Base-by-base conservation (phyloP, 2,797 vertebrate genomes). In the Sebastes oblongus region DNA sequence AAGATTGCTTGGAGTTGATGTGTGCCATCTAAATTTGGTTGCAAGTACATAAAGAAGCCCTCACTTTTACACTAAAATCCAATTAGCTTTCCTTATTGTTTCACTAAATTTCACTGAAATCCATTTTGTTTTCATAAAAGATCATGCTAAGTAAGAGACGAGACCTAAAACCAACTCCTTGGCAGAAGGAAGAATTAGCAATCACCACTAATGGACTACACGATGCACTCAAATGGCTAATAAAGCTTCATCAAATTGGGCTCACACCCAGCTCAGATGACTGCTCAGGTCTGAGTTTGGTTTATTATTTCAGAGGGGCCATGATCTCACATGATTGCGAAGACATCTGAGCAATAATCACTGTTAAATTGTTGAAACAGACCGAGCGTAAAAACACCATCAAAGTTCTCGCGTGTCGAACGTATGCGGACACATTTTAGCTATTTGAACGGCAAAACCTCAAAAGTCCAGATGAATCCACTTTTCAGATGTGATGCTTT, bases 371-470 rank as follows among this genome's bases (percentile, higher is more conserved):
- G 62, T 72, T 60, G 36, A 76, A 81, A 82, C 58, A 39, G 10
- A 8, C 61, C 27, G 89, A 29, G 76, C 89, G 76, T 80, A 74
- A 52, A 82, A 72, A 80, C 42, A 30, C 34, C 56, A 24, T 74
- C 16, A 42, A 72, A 79, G 20, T 25, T 56, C 71, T 79, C 11
- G 5, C 7, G 46, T 77, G 73, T 86, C 90, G 76, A 95, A 87
- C 87, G 81, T 94, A 94, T 95, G 93, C 93, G 92, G 92, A 93
- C 89, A 92, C 78, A 75, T 79, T 88, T 76, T 60, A 89, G 86
- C 81, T 94, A 82, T 84, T 84, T 77, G 66, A 90, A 82, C 77
- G 14, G 62, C 65, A 78, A 88, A 90, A 91, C 89, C 91, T 91
- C 90, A 89, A n/a, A 71, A 78, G 52, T 87, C 39, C 72, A 77